These are phyloP conservation scores for Leptinotarsa tumamoca DNA, from an alignment of 2,888 invertebrate genomes.

Conservation along the genomic window DNA sequence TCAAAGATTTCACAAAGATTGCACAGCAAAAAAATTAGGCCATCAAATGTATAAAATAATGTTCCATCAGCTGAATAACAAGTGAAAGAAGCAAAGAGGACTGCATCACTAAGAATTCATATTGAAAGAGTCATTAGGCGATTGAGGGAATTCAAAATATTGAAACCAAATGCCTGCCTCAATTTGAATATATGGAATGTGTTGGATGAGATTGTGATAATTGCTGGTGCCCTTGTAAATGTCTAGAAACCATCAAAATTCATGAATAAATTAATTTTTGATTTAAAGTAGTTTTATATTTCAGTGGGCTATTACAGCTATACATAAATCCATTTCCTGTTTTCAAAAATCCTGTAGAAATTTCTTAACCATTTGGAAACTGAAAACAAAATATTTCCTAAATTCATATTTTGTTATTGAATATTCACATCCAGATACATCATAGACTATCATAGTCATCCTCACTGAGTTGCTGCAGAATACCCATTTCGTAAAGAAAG, in stretches of 20 bases:
- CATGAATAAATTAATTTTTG: no score
- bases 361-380: neutral
- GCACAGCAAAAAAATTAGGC: neutral
- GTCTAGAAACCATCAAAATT: no score
- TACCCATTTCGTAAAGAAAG: no score
- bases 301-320: neutral
- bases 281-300: no score
- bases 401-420: no score
- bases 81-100: neutral
- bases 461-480: no score
- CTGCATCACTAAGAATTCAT: neutral
- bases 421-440: neutral
- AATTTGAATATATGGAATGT: neutral
- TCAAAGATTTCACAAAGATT: neutral
- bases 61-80: neutral
- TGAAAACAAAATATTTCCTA: neutral
- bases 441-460: no score
- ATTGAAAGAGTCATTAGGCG: neutral
- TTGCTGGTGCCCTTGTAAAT: no score
- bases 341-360: neutral
- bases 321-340: neutral
- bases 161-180: neutral
- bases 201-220: neutral
- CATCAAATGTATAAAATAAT: neutral
- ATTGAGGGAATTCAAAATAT: neutral